These are phyloP conservation scores for Helicoverpa assulta DNA, from an alignment of 2,888 invertebrate genomes.

Conservation along the genomic window DNA sequence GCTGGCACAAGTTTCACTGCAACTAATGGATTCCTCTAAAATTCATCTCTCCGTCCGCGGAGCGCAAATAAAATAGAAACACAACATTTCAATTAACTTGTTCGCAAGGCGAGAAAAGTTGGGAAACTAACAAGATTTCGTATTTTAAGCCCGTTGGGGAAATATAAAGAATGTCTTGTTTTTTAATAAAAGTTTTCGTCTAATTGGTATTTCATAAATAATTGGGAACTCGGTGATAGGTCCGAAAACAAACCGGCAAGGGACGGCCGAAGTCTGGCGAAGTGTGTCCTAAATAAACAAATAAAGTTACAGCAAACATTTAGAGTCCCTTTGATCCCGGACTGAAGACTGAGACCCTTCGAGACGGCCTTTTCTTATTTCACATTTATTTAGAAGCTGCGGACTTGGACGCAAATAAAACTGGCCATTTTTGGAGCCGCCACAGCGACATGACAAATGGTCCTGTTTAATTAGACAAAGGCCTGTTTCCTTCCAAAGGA, in stretches of 20 bases:
- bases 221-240: conserved; percentile 52
- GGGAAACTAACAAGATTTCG: conserved; percentile 35
- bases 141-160: conserved; percentile 18
- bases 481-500: conserved; percentile 11
- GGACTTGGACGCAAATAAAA: conserved; percentile 28
- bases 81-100: conserved; percentile 55
- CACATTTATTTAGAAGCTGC: conserved; percentile 29
- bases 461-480: conserved; percentile 44
- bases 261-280: conserved; percentile 35
- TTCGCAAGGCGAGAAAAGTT: conserved; percentile 30
- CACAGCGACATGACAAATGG: conserved; percentile 17
- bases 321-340: conserved; percentile 56
- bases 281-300: conserved; percentile 59
- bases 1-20: conserved; percentile 23
- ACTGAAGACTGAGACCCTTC: conserved; percentile 24
- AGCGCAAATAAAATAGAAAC: conserved; percentile 42
- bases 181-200: conserved; percentile 39
- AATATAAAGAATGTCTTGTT: conserved; percentile 33
- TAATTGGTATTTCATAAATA: conserved; percentile 54
- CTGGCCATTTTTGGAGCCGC: conserved; percentile 18
- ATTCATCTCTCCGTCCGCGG: conserved; percentile 18
- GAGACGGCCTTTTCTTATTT: conserved; percentile 48
- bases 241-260: conserved; percentile 45
- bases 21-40: conserved; percentile 38
- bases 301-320: conserved; percentile 61